Conservation (phyloP, 2,797 vertebrate genomes). For the Ammospiza maritima region DNA sequence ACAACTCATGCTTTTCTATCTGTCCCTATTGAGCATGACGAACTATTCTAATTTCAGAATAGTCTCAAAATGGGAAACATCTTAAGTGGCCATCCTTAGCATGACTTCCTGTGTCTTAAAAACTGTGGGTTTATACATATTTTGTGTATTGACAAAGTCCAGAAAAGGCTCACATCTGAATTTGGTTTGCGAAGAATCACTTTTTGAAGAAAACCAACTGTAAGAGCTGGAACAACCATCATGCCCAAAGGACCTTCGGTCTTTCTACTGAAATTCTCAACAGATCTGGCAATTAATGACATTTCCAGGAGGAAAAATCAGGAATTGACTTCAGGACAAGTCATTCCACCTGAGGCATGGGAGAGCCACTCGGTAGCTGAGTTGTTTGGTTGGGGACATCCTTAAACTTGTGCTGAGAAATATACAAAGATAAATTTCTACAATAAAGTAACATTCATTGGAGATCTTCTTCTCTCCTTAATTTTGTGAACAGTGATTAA, state of each 20-base stretch:
- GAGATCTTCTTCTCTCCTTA: background rate
- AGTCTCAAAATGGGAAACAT: background rate
- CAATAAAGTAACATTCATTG: background rate
- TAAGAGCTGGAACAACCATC: background rate
- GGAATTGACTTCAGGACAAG: background rate
- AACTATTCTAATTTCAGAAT: background rate
- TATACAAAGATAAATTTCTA: background rate
- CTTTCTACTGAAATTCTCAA: background rate
- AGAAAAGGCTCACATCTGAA: background rate
- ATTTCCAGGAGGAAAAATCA: background rate
- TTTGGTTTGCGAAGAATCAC: background rate
- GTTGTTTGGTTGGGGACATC: background rate
- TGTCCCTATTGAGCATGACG: background rate
- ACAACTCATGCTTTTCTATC: background rate
- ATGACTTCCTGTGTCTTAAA: background rate
- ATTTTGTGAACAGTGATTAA: background rate
- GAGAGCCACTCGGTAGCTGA: background rate
- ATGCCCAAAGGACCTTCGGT: background rate
- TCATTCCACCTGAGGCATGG: background rate
- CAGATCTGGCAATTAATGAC: background rate
- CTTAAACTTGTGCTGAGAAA: background rate
- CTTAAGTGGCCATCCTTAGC: background rate
- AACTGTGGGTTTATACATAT: rapidly evolving
- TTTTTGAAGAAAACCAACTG: background rate
- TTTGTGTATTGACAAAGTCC: background rate